A percentile compares a stretch with the other conserved stretches of the same genome.
phyloP scores from a whole-genome alignment of 2,888 invertebrate genomes.

The Smittia aterrima region DNA sequence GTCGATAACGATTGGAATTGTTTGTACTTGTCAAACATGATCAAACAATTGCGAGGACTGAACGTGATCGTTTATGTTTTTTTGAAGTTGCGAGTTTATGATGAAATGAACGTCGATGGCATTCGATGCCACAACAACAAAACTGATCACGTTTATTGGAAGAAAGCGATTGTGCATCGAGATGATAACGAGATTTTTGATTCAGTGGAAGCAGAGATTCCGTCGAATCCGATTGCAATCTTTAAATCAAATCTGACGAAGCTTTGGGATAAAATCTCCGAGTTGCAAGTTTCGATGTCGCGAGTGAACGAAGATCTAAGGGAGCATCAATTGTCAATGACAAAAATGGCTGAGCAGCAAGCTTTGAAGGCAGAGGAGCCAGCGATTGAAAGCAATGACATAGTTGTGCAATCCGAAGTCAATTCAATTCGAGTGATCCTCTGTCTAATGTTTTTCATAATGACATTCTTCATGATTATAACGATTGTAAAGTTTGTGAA shows the following conservation, averaged over 20 bases:
- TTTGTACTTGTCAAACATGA: constrained; percentile 34
- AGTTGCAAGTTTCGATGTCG: not conserved
- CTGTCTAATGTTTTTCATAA: constrained; percentile 28
- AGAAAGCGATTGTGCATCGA: not conserved
- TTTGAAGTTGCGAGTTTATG: not conserved
- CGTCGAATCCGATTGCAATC: not conserved
- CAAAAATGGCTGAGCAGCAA: not conserved
- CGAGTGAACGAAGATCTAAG: not conserved
- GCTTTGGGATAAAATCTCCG: constrained; percentile 7
- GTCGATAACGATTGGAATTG: constrained; percentile 42
- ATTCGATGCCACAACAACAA: constrained; percentile 27
- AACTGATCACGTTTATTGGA: constrained; percentile 19
- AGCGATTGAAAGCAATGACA: not conserved
- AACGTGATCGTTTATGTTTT: constrained; percentile 32
- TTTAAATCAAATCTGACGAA: not conserved
- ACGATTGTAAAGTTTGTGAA: constrained; percentile 5
- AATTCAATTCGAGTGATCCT: constrained; percentile 18
- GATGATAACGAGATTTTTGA: not conserved
- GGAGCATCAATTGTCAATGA: not conserved
- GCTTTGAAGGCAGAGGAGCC: not conserved
- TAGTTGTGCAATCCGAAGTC: constrained; percentile 32
- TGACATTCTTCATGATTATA: not conserved
- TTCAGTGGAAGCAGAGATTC: not conserved
- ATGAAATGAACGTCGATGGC: constrained; percentile 30
- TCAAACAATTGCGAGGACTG: constrained; percentile 28